These are phyloP conservation scores for Troides oblongomaculatus DNA, from an alignment of 2,888 invertebrate genomes.

Conservation along the genomic window DNA sequence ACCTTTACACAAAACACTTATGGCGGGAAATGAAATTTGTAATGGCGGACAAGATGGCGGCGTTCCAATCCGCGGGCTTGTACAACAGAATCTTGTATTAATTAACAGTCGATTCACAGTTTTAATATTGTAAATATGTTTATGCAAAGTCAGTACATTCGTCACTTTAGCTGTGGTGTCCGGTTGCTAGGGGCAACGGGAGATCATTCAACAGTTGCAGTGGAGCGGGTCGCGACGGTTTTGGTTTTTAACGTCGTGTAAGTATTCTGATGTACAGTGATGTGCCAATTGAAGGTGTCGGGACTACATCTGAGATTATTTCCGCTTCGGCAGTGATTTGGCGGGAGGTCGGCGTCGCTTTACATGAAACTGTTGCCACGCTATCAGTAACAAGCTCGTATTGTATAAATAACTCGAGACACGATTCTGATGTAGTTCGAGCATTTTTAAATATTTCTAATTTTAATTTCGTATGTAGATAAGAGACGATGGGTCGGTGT, in stretches of 20 bases:
- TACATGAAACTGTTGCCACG: slow-evolving; percentile 40
- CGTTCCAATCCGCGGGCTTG: slow-evolving; percentile 16
- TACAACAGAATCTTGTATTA: slow-evolving; percentile 24
- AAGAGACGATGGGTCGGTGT: slow-evolving; percentile 47
- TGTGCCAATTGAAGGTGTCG: slow-evolving; percentile 28
- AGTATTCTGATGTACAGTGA: slow-evolving; percentile 13
- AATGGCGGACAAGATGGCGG: slow-evolving; percentile 16
- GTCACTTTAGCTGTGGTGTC: slow-evolving; percentile 17
- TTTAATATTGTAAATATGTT: slow-evolving; percentile 29
- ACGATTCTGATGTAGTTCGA: slow-evolving; percentile 41
- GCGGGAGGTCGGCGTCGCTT: background rate
- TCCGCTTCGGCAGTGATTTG: background rate
- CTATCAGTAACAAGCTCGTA: slow-evolving; percentile 41
- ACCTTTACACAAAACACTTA: background rate
- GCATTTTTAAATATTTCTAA: slow-evolving; percentile 43
- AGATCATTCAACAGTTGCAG: background rate
- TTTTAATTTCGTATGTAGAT: slow-evolving; percentile 47
- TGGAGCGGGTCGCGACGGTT: background rate
- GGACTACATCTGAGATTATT: slow-evolving; percentile 26
- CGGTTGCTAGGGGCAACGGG: slow-evolving; percentile 3
- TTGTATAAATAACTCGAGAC: slow-evolving; percentile 42
- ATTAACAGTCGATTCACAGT: slow-evolving; percentile 21
- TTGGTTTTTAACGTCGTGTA: background rate
- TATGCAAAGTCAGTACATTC: slow-evolving; percentile 26
- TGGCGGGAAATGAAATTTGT: slow-evolving; percentile 8